phyloP scores from a whole-genome alignment of 92 coral and sea anemone species.

The Zoanthus gigantus region DNA sequence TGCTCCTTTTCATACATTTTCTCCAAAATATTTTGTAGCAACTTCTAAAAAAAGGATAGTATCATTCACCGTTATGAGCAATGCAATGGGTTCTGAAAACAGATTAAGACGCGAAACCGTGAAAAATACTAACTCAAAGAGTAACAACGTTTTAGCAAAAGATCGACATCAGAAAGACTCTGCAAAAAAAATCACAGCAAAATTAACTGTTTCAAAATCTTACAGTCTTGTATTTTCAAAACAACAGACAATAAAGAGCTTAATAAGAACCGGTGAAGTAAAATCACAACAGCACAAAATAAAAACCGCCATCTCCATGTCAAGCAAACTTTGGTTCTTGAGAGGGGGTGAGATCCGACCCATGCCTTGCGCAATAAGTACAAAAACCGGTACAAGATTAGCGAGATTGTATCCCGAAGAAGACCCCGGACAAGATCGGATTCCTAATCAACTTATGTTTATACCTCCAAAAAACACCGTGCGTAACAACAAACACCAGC shows the following conservation, averaged over 20 bases:
- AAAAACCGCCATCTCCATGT: neutral
- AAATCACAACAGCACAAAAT: neutral
- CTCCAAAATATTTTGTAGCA: neutral
- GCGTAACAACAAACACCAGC: neutral
- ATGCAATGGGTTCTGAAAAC: neutral
- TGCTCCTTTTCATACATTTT: neutral
- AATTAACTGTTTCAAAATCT: neutral
- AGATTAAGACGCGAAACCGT: neutral
- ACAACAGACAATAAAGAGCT: neutral
- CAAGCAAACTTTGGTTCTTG: slow-evolving; percentile 11
- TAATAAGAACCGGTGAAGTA: neutral
- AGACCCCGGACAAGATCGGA: slow-evolving; percentile 22
- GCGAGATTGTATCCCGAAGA: slow-evolving; percentile 28
- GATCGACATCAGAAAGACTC: too few relatives aligned
- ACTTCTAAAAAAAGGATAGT: neutral
- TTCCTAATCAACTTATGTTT: slow-evolving; percentile 28
- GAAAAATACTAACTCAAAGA: neutral
- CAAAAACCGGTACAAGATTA: slow-evolving; percentile 11
- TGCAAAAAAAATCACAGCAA: too few relatives aligned
- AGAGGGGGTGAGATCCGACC: neutral
- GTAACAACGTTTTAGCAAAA: too few relatives aligned
- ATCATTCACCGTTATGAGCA: neutral
- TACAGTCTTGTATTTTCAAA: neutral
- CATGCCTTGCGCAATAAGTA: neutral
- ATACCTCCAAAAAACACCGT: neutral